Conservation (phyloP, 2,888 invertebrate genomes). For the Oasisia sp. region DNA sequence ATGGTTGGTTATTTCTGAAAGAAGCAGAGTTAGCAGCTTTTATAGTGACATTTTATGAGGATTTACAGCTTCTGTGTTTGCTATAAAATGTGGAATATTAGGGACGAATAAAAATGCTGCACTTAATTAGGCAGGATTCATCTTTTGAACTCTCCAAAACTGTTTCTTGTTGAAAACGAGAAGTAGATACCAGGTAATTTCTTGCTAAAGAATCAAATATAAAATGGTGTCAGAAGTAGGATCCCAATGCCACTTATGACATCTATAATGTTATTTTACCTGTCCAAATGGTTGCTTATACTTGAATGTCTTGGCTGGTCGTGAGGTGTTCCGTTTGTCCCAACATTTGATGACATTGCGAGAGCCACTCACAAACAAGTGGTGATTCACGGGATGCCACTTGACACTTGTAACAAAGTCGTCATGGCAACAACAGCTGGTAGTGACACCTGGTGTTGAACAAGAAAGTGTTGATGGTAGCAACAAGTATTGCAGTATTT, state of each 20-base stretch:
- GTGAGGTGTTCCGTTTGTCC: slow-evolving; percentile 53
- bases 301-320: slow-evolving; percentile 47
- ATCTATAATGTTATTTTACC: slow-evolving; percentile 42
- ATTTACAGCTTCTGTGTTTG: too few species aligned
- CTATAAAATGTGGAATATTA: too few species aligned
- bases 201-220: neutral
- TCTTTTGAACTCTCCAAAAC: too few species aligned
- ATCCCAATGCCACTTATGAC: neutral
- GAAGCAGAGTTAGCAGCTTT: too few species aligned
- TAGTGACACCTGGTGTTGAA: slow-evolving; percentile 43
- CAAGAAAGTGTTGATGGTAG: neutral
- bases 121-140: too few species aligned
- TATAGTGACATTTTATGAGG: too few species aligned
- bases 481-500: neutral
- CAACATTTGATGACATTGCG: slow-evolving; percentile 52
- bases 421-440: slow-evolving; percentile 45
- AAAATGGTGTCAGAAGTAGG: too few species aligned
- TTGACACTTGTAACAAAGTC: slow-evolving; percentile 57
- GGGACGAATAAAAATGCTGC: too few species aligned
- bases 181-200: neutral
- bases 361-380: slow-evolving; percentile 58
- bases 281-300: slow-evolving; percentile 62
- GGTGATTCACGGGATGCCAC: slow-evolving; percentile 53
- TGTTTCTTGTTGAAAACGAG: too few species aligned
- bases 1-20: too few species aligned